A percentile compares a stretch with the other conserved stretches of the same genome.
Evolutionary conservation across 1,140 invertebrate genomes (phyloP).

Genomic region (Telenomus remus): DNA sequence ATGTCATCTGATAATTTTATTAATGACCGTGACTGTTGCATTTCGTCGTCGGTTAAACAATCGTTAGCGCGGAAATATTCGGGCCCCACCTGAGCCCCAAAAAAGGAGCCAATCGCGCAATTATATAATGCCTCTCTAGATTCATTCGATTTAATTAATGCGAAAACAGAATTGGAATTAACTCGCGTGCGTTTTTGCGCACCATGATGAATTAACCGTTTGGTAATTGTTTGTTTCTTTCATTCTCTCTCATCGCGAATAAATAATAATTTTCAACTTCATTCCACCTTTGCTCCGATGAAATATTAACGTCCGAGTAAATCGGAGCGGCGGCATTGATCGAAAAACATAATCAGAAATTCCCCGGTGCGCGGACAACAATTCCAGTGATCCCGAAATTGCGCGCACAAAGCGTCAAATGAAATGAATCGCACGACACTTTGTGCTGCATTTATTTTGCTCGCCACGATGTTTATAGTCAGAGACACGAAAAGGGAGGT

Average conservation of each 20-base stretch:
- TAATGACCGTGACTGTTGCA: constrained; percentile 50
- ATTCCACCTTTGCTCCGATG: too few relatives aligned
- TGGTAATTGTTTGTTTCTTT: background rate
- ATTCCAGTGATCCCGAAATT: constrained; percentile 17
- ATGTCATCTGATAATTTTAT: constrained; percentile 56
- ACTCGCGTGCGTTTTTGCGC: constrained; percentile 4
- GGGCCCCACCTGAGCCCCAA: constrained; percentile 1
- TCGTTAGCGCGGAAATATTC: constrained; percentile 36
- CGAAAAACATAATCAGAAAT: background rate
- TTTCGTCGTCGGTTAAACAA: constrained; percentile 43
- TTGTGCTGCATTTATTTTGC: background rate
- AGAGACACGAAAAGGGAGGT: constrained; percentile 3
- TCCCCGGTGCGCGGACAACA: background rate
- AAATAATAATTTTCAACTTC: too few relatives aligned
- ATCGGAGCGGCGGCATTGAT: background rate
- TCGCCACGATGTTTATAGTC: background rate
- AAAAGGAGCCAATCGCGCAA: constrained; percentile 21
- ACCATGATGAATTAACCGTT: background rate
- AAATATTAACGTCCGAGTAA: too few relatives aligned
- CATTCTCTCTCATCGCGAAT: too few relatives aligned
- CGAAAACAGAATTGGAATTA: constrained; percentile 33
- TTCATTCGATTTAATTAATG: constrained; percentile 46
- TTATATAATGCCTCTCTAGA: constrained; percentile 32
- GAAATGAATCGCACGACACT: constrained; percentile 16
- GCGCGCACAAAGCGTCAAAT: constrained; percentile 13